phyloP scores from a whole-genome alignment of 1,140 invertebrate species.

The fruit fly (Drosophila melanogaster) region Release_6_plus_ISO1_MT NT_033779.5:5395001-5395500 shows the following conservation, averaged over 20 bases:
- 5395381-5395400: slow-evolving; percentile 13
- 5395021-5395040: slow-evolving; percentile 83
- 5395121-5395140: slow-evolving; percentile 50
- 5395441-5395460: not conserved
- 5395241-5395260: slow-evolving; percentile 72
- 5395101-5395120: not conserved
- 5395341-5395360: slow-evolving; percentile 37
- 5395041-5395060: slow-evolving; percentile 82
- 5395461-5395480: too few species aligned
- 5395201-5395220: slow-evolving; percentile 81
- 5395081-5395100: slow-evolving; percentile 30
- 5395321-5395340: slow-evolving; percentile 42
- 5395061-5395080: slow-evolving; percentile 83
- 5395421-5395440: not conserved
- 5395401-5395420: slow-evolving; percentile 19
- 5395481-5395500: not conserved
- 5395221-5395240: slow-evolving; percentile 73
- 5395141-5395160: slow-evolving; percentile 81
- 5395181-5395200: slow-evolving; percentile 28
- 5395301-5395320: slow-evolving; percentile 65
- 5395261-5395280: slow-evolving; percentile 60
- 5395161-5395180: slow-evolving; percentile 62
- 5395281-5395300: slow-evolving; percentile 72
- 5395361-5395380: slow-evolving; percentile 28
- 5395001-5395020: slow-evolving; percentile 59